Conservation (phyloP, 2,888 invertebrate genomes). For the Tribolium freemani region DNA sequence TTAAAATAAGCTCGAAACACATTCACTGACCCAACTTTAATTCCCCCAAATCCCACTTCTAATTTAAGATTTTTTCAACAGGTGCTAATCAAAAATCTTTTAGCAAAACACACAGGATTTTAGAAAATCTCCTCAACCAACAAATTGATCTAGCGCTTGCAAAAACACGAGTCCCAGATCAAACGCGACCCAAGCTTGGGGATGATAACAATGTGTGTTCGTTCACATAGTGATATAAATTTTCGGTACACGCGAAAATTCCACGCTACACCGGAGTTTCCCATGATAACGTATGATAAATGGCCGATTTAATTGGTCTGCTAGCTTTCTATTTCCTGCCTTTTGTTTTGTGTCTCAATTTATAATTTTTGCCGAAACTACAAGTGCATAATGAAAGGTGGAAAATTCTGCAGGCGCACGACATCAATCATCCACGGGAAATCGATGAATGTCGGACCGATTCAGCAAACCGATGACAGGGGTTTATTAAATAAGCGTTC, state of each 20-base stretch:
- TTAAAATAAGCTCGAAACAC: conserved; percentile 37
- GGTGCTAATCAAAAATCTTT: conserved; percentile 10
- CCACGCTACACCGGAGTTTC: conserved; percentile 57
- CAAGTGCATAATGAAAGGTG: conserved; percentile 28
- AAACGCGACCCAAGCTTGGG: conserved; percentile 27
- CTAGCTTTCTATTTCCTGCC: conserved; percentile 44
- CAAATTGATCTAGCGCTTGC: conserved; percentile 47
- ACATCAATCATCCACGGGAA: conserved; percentile 34
- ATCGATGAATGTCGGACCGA: conserved; percentile 38
- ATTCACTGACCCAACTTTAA: background rate
- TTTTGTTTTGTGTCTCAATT: conserved; percentile 22
- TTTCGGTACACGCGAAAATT: conserved; percentile 59
- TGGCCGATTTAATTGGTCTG: conserved; percentile 62
- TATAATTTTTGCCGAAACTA: background rate
- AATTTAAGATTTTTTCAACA: background rate
- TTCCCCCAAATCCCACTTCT: background rate
- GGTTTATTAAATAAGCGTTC: conserved; percentile 43
- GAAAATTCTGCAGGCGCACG: conserved; percentile 36
- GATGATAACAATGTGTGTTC: conserved; percentile 46
- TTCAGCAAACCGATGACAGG: conserved; percentile 40
- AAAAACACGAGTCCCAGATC: conserved; percentile 25
- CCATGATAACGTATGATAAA: conserved; percentile 65
- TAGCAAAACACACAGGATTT: conserved; percentile 43
- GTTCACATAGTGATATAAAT: conserved; percentile 54
- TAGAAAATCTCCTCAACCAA: conserved; percentile 46